These are phyloP conservation scores for Folsomia manolachei DNA, from an alignment of 2,888 invertebrate species.

Conservation along the genomic window DNA sequence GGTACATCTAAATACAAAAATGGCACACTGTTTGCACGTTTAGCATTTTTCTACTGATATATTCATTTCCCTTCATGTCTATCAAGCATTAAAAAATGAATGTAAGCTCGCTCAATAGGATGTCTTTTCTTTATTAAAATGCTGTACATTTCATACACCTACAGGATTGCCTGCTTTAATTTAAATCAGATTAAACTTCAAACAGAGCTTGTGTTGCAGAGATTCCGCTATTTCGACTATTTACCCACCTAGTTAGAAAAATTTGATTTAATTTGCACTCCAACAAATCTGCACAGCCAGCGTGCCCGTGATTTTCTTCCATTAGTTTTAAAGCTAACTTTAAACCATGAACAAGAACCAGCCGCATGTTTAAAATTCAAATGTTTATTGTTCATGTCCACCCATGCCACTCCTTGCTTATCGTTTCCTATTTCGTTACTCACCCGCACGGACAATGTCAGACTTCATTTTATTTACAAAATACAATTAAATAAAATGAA, in stretches of 20 bases:
- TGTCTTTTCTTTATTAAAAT: no score
- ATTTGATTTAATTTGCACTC: background rate
- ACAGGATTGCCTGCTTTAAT: no score
- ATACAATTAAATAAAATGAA: background rate
- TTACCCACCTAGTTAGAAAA: background rate
- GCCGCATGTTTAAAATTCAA: background rate
- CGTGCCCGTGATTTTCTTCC: background rate
- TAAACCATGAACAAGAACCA: background rate
- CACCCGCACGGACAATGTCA: background rate
- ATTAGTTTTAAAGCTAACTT: no score
- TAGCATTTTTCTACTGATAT: no score
- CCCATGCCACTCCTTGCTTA: constrained; percentile 4
- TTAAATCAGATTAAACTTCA: no score
- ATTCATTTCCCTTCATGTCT: no score
- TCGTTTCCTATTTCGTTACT: background rate
- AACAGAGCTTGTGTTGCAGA: background rate
- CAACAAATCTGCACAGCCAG: background rate
- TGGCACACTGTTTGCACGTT: no score
- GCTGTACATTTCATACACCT: no score
- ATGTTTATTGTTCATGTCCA: constrained; percentile 4
- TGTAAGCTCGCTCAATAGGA: no score
- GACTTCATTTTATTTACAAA: background rate
- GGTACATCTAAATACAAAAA: background rate
- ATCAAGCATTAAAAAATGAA: no score
- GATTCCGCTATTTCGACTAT: no score